Evolutionary conservation across 2,888 invertebrate species (phyloP), one percentile per base, ranked within the genome.

Genomic region (Notodonta dromedarius): DNA sequence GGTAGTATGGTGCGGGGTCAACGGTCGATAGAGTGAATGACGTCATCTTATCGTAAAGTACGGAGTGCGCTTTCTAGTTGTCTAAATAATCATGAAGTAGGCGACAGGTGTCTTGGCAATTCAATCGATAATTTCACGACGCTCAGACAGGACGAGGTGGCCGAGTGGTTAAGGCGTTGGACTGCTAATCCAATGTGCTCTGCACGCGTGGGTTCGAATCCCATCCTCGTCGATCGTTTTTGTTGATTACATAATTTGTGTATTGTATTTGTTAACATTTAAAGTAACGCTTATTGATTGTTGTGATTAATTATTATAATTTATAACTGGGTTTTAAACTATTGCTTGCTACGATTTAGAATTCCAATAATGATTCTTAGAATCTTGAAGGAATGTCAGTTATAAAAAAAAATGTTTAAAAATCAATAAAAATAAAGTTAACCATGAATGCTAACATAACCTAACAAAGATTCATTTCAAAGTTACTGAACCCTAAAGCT

Each of bases 171-270:
- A 96, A 96, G 96, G 96, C 96, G 96, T 96, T 96, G 95, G 96
- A 96, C 96, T 96, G 96, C 96, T 96, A 96, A 96, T 96, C 96
- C 96, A 96, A 96, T 96, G 96, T 95, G 96, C 95, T 96, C 95
- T 96, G 95, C 96, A 95, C 96, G 96, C 96, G 96, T 96, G 96
- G 96, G 96, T 96, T 96, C 95, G 96, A 95, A 96, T 96, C 96
- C 95, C 96, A 96, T 96, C 96, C 95, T 95, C 95, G 95, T 95
- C 95, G 95, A 66, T 69, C 70, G 67, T 79, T 84, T 83, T 83
- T 81, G 77, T 63, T 40, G 13, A 40, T 14, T 14, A 16, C 40
- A 9, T 14, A 55, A 40, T 55, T 55, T 40, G 1, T 55, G 40
- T 40, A 55, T 39, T 55, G 8, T 13, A 35, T 53, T 53, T 53